These are phyloP conservation scores for Bombus confusus DNA, from an alignment of 1,140 invertebrate genomes.

Conservation along the genomic window DNA sequence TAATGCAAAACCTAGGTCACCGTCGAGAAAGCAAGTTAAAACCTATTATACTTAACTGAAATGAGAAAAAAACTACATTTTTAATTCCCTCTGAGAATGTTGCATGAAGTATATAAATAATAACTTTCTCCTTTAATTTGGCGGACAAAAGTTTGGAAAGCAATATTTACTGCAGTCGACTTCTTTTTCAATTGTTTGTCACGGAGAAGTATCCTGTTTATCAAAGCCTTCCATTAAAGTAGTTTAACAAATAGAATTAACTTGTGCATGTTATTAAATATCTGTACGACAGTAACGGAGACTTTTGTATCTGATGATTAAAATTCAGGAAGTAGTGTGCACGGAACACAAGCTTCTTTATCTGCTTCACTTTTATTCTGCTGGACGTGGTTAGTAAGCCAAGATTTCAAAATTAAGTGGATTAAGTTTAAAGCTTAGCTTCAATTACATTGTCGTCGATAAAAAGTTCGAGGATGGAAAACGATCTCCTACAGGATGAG, in stretches of 20 bases:
- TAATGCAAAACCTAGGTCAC: background rate
- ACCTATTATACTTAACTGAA: background rate
- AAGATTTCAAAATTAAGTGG: slow-evolving; percentile 10
- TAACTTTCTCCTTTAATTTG: background rate
- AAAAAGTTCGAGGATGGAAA: background rate
- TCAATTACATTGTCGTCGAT: slow-evolving; percentile 12
- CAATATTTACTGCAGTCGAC: background rate
- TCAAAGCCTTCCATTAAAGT: background rate
- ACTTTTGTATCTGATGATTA: background rate
- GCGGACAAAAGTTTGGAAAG: background rate
- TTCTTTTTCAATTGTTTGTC: background rate
- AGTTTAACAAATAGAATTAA: background rate
- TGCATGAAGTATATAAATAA: background rate
- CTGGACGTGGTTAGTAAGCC: background rate
- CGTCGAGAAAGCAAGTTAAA: background rate
- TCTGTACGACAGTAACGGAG: background rate
- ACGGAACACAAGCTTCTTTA: slow-evolving; percentile 13
- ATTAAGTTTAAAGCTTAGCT: slow-evolving; percentile 26
- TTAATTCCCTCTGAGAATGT: background rate
- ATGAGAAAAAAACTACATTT: background rate
- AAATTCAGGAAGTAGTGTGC: background rate
- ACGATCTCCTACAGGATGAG: background rate
- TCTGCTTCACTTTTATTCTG: slow-evolving; percentile 6
- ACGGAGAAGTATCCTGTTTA: background rate
- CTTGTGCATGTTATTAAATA: background rate